phyloP scores from a whole-genome alignment of 2,113 vertebrate species.

The Poicephalus meyeri region DNA sequence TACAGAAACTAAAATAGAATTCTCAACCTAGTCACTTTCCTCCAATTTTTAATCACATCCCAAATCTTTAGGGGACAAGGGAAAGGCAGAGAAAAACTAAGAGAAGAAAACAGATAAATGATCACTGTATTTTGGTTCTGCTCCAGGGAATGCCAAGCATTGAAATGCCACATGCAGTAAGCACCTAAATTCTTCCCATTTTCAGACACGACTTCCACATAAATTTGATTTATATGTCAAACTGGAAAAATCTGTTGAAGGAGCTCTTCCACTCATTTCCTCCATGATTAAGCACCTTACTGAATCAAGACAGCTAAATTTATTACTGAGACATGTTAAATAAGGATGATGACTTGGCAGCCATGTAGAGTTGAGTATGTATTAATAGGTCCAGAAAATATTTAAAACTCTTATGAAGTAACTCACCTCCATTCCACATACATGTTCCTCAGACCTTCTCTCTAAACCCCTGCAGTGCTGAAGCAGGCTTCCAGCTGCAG shows the following conservation, averaged over 20 bases:
- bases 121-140: background rate
- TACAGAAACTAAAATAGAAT: background rate
- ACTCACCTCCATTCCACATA: background rate
- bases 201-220: background rate
- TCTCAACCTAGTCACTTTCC: background rate
- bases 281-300: background rate
- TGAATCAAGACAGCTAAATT: background rate
- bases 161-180: background rate
- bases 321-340: background rate
- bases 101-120: background rate
- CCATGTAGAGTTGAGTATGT: fast-evolving
- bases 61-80: background rate
- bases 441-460: background rate
- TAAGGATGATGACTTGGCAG: background rate
- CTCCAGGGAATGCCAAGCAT: background rate
- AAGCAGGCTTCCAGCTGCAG: background rate
- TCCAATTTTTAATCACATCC: background rate
- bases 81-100: background rate
- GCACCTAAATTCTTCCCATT: background rate
- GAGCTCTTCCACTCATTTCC: background rate
- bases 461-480: background rate
- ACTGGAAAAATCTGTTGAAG: background rate
- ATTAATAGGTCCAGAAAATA: background rate
- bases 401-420: background rate
- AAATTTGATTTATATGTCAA: background rate